These are phyloP conservation scores for Hydrophis major DNA, from an alignment of 2,797 vertebrate species.

Conservation along the genomic window DNA sequence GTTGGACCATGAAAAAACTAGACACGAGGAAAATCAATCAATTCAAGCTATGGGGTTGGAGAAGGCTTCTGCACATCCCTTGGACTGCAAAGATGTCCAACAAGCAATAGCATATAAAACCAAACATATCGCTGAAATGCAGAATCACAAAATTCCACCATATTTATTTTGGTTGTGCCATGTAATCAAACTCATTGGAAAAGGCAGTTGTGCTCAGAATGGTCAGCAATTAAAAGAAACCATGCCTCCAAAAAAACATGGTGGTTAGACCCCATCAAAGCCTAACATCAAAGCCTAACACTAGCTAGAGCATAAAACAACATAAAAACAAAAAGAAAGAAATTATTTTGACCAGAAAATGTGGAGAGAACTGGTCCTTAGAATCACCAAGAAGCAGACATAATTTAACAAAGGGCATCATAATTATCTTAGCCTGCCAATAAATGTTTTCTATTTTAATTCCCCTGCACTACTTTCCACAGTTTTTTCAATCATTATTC, in stretches of 20 bases:
- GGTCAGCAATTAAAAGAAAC: background rate
- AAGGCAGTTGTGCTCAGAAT: background rate
- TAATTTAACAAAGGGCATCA: background rate
- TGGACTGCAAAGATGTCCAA: background rate
- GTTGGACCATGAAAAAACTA: background rate
- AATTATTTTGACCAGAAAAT: background rate
- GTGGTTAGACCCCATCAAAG: background rate
- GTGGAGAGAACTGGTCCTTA: background rate
- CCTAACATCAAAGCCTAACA: background rate
- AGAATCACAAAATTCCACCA: background rate
- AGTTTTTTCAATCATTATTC: background rate
- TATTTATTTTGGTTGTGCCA: background rate
- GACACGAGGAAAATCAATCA: background rate
- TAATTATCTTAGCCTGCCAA: background rate
- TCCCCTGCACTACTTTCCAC: background rate
- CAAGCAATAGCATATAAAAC: background rate
- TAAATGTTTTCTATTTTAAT: background rate
- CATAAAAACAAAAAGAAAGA: background rate
- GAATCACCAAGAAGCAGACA: background rate
- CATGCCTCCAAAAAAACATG: background rate
- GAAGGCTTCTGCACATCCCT: background rate
- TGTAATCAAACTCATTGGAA: background rate
- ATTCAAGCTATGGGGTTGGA: background rate
- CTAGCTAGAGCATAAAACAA: background rate
- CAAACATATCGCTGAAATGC: background rate